These are phyloP conservation scores for Drosophila micromelanica DNA, from an alignment of 1,140 invertebrate species.

Conservation along the genomic window DNA sequence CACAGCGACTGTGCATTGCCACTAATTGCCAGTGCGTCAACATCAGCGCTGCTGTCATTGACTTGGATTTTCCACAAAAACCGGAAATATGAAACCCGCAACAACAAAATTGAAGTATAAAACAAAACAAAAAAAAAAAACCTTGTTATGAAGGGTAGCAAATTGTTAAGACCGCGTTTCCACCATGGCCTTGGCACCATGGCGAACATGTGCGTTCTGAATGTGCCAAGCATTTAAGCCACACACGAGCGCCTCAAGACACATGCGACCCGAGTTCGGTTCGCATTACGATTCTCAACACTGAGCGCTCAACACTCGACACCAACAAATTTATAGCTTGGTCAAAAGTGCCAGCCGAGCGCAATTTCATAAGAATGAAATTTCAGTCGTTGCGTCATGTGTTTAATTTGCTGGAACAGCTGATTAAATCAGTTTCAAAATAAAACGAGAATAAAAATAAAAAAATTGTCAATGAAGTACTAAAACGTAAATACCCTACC, in stretches of 20 bases:
- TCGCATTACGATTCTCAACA: constrained; percentile 36
- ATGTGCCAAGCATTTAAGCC: constrained; percentile 32
- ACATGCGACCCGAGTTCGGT: constrained; percentile 34
- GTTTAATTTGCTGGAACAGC: constrained; percentile 46
- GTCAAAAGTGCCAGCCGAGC: constrained; percentile 19
- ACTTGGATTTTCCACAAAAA: constrained; percentile 38
- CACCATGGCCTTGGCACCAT: constrained; percentile 34
- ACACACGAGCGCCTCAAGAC: constrained; percentile 37
- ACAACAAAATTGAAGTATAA: neutral
- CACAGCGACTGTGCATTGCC: constrained; percentile 9
- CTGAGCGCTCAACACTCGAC: constrained; percentile 10
- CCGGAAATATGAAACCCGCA: constrained; percentile 37
- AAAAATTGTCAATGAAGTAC: too few relatives aligned
- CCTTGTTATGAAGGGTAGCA: constrained; percentile 30
- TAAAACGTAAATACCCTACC: too few relatives aligned
- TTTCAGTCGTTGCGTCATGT: constrained; percentile 29
- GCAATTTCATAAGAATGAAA: constrained; percentile 46
- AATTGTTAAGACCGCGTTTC: constrained; percentile 27
- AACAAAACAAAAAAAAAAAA: neutral
- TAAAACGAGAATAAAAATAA: neutral
- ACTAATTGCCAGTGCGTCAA: constrained; percentile 33
- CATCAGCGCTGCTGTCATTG: constrained; percentile 32
- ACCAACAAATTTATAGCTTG: constrained; percentile 31
- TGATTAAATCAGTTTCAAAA: constrained; percentile 34
- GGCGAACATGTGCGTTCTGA: constrained; percentile 33